Evolutionary conservation across 2,113 vertebrate species (phyloP).

Genomic region (Heptranchias perlo): DNA sequence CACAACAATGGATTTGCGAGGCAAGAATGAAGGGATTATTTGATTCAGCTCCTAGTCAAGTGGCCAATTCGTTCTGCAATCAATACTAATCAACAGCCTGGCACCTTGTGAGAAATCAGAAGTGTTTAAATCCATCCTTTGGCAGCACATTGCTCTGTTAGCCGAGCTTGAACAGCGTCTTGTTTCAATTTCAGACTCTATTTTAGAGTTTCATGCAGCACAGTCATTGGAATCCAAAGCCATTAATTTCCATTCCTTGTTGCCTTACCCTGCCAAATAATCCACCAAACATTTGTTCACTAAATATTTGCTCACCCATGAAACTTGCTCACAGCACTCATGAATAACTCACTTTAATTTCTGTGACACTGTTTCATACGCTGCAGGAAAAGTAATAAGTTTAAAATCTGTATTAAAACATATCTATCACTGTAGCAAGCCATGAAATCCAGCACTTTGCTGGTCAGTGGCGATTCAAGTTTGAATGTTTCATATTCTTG

Average conservation of each 20-base stretch:
- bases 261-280: not conserved
- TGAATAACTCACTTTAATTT: constrained; percentile 29
- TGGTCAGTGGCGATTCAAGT: not conserved
- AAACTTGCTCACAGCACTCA: not conserved
- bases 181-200: constrained; percentile 2
- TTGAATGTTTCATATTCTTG: not conserved
- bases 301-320: constrained; percentile 30
- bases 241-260: not conserved
- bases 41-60: constrained; percentile 64
- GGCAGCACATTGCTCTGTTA: constrained; percentile 39
- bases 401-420: not conserved
- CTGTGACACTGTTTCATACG: not conserved
- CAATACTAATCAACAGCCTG: constrained; percentile 66
- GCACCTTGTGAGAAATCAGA: constrained; percentile 54
- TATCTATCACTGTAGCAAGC: not conserved
- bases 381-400: no score
- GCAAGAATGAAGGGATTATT: constrained; percentile 61
- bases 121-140: constrained; percentile 53
- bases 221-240: not conserved
- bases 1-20: constrained; percentile 53
- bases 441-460: not conserved
- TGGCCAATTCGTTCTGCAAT: constrained; percentile 63
- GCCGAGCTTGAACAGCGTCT: not conserved
- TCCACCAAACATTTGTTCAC: constrained; percentile 16
- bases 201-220: not conserved